Evolutionary conservation across 2,888 invertebrate genomes (phyloP).

Genomic region (Eueremaeus valkanovi): DNA sequence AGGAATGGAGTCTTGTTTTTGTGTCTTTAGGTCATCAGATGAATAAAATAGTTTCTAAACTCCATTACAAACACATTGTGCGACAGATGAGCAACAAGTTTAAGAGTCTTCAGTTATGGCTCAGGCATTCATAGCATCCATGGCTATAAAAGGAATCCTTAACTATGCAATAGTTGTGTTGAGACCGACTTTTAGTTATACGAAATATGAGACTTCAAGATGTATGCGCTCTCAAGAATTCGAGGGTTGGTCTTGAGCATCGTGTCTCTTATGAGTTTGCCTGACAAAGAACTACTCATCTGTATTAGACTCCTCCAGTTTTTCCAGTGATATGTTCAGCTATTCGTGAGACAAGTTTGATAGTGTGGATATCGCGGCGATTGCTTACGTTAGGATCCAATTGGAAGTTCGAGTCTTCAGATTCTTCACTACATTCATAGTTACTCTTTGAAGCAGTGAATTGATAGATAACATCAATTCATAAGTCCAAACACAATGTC

Average conservation of each 20-base stretch:
- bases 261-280: slow-evolving; percentile 7
- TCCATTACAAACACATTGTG: slow-evolving; percentile 9
- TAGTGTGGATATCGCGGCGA: slow-evolving; percentile 1
- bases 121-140: slow-evolving; percentile 29
- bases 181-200: slow-evolving; percentile 30
- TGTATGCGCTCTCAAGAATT: slow-evolving; percentile 30
- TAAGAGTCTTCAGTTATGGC: not conserved
- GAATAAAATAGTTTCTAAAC: slow-evolving; percentile 25
- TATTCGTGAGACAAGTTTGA: slow-evolving; percentile 12
- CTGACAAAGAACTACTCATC: slow-evolving; percentile 10
- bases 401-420: slow-evolving; percentile 1
- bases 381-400: slow-evolving; percentile 14
- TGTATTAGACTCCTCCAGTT: slow-evolving; percentile 13
- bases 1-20: not conserved
- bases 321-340: slow-evolving; percentile 25
- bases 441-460: not conserved
- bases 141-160: slow-evolving; percentile 42
- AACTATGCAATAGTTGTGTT: slow-evolving; percentile 30
- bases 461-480: slow-evolving; percentile 23
- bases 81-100: slow-evolving; percentile 21
- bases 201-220: slow-evolving; percentile 19
- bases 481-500: slow-evolving; percentile 52
- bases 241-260: slow-evolving; percentile 9
- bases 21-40: slow-evolving; percentile 30
- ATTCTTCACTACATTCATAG: not conserved